Evolutionary conservation across 2,113 vertebrate species (phyloP).

Genomic region (Pagrus major): DNA sequence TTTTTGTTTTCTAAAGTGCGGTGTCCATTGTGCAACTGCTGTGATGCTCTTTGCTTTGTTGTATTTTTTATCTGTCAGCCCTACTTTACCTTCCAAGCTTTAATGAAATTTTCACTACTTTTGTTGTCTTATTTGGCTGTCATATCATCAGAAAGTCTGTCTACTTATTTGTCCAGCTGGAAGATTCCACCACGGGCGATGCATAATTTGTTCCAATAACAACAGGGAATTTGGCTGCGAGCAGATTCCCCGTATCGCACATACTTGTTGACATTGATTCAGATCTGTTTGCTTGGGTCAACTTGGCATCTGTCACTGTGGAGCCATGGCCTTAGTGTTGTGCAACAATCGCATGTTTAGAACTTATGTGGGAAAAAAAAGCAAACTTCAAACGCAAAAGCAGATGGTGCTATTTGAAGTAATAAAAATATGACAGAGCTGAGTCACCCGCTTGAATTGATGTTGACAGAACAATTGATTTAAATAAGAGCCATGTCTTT

Average conservation of each 20-base stretch:
- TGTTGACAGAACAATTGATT: background rate
- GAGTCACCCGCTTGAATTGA: background rate
- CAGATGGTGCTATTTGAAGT: background rate
- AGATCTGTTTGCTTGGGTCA: background rate
- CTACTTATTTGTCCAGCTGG: background rate
- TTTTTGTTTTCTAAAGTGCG: background rate
- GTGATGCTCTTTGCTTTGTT: background rate
- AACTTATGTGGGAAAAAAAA: background rate
- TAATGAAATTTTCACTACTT: background rate
- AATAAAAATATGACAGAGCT: background rate
- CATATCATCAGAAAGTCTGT: conserved; percentile 5
- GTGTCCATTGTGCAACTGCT: conserved; percentile 12
- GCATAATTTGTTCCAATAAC: conserved; percentile 6
- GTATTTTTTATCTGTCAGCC: background rate
- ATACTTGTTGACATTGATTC: background rate
- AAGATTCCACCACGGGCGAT: background rate
- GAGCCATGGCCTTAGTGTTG: background rate
- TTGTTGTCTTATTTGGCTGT: conserved; percentile 23
- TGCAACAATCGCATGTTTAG: background rate
- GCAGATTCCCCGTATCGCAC: background rate
- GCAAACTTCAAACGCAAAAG: background rate
- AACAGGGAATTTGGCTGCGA: background rate
- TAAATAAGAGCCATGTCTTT: background rate
- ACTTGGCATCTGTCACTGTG: background rate
- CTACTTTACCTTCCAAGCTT: background rate